phyloP scores from a whole-genome alignment of 92 coral and sea anemone genomes.

The Muricea muricata region DNA sequence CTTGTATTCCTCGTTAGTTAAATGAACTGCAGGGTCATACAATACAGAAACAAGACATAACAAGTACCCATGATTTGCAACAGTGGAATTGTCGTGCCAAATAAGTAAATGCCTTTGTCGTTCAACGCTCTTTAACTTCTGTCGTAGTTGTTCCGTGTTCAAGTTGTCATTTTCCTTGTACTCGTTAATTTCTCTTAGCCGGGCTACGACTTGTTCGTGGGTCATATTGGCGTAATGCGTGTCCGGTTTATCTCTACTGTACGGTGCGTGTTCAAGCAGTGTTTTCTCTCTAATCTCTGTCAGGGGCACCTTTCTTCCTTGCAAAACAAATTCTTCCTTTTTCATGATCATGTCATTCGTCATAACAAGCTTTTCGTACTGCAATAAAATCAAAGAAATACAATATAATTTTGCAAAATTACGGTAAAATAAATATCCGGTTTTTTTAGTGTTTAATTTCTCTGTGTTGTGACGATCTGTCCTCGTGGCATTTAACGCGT shows the following conservation, averaged over 20 bases:
- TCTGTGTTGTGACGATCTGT: too few relatives aligned
- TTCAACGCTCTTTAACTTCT: constrained; percentile 27
- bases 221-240: background rate
- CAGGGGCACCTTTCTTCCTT: constrained; percentile 44
- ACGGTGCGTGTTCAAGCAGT: constrained; percentile 13
- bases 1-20: constrained; percentile 11
- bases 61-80: constrained; percentile 47
- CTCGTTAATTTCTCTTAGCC: constrained; percentile 43
- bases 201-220: constrained; percentile 21
- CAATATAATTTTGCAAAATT: too few relatives aligned
- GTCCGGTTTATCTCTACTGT: constrained; percentile 24
- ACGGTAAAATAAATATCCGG: too few relatives aligned
- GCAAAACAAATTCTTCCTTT: constrained; percentile 13
- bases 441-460: too few relatives aligned
- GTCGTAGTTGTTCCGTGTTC: constrained; percentile 4
- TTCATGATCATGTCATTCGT: constrained; percentile 55
- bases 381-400: too few relatives aligned
- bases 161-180: background rate
- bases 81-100: constrained; percentile 46
- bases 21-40: constrained; percentile 37
- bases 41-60: constrained; percentile 25
- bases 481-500: too few relatives aligned
- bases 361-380: too few relatives aligned
- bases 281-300: constrained; percentile 33
- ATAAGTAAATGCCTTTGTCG: constrained; percentile 21